A percentile compares a stretch with the other conserved stretches of the same genome.
Conservation (phyloP, 2,113 vertebrate species). For the Felis chaus region DNA sequence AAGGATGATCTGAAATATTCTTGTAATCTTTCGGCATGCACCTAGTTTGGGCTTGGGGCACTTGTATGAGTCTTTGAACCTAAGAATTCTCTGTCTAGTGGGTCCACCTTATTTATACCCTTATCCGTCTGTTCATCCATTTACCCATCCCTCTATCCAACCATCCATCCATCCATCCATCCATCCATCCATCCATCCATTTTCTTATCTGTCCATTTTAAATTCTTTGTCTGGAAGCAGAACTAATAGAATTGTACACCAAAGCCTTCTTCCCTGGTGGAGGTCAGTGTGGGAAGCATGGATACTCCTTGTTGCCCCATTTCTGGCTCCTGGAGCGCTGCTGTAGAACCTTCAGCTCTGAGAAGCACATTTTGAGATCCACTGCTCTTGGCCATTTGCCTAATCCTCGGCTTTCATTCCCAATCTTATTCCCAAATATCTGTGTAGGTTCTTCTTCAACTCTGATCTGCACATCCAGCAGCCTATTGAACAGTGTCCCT, state of each 20-base stretch:
- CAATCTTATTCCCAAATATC: background rate
- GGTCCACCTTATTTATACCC: background rate
- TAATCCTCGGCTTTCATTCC: background rate
- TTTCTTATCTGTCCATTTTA: background rate
- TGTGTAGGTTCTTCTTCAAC: background rate
- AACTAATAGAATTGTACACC: background rate
- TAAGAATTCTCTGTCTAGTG: background rate
- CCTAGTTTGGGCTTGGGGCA: background rate
- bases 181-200: background rate
- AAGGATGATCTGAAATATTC: background rate
- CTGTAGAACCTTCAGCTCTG: background rate
- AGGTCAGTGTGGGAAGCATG: background rate
- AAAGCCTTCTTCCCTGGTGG: background rate
- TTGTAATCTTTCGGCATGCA: background rate
- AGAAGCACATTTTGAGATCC: background rate
- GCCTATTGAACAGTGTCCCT: background rate
- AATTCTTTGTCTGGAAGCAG: background rate
- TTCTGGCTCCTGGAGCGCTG: background rate
- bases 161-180: background rate
- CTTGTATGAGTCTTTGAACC: background rate
- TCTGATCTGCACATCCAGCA: background rate
- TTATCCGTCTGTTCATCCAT: background rate
- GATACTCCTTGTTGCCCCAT: background rate
- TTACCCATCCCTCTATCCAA: background rate
- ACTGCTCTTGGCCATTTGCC: background rate